Evolutionary conservation across 2,888 invertebrate genomes (phyloP), one percentile per base, ranked within the genome.

Genomic region (Pandemis cinnamomeana): DNA sequence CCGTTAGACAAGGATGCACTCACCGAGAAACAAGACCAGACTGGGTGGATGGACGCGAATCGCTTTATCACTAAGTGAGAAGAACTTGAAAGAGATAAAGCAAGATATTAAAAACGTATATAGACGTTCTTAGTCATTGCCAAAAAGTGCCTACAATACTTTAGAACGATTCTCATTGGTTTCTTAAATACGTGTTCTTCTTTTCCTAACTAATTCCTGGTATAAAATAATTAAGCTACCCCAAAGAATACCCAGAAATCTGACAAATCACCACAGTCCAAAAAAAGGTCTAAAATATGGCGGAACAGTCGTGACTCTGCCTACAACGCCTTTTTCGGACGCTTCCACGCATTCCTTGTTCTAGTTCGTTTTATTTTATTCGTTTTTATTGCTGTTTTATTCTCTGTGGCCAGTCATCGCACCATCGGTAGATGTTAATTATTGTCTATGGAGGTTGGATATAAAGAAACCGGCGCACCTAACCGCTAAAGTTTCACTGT

Each of bases 281-380:
- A 70, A 73, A 73, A 73, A 69, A 44, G n/a, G 8, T 20, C 42
- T 42, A 51, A 55, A 86, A 84, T 78, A 82, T 83, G 84, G 82
- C 83, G 84, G 84, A 85, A 84, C 84, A 83, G 80, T 90, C 89
- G 90, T 90, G 89, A 91, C 86, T 87, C 81, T 36, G 27, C 4
- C 27, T 86, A 84, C 79, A 81, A 80, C 80, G 85, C 88, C 87
- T 88, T 89, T 90, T 92, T 89, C 80, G 87, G 87, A 84, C 79
- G 81, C 80, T 78, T 81, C 83, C 76, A 82, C 84, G 83, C 83
- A 88, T 90, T 89, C 87, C 85, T 78, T 72, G 77, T 70, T 72
- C 80, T 77, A 80, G 77, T 76, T 62, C 78, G 77, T 82, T 77
- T 77, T 78, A 80, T 81, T 85, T 81, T 79, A 79, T 74, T 67